Conservation (phyloP, 2,888 invertebrate species). For the Lordiphosa andalusiaca region DNA sequence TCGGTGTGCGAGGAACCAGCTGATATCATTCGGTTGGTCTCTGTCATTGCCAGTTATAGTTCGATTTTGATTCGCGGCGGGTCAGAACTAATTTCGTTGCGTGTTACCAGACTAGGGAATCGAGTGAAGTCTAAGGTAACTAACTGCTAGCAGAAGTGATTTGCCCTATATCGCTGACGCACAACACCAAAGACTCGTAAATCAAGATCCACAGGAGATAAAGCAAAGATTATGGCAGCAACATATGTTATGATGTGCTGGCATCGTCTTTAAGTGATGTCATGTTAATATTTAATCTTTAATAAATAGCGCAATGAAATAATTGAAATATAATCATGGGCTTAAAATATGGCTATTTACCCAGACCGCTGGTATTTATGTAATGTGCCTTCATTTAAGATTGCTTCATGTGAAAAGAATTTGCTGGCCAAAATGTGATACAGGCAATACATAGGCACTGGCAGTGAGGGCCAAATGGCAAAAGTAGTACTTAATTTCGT, state of each 20-base stretch:
- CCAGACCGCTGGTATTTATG: conserved; percentile 41
- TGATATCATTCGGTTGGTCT: conserved; percentile 46
- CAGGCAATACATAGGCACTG: conserved; percentile 37
- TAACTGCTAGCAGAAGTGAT: conserved; percentile 16
- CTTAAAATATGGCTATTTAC: conserved; percentile 34
- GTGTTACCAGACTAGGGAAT: conserved; percentile 26
- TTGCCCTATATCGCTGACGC: not conserved
- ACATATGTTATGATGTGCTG: conserved; percentile 14
- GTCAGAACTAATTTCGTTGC: conserved; percentile 49
- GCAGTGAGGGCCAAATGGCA: conserved; percentile 37
- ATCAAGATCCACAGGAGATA: conserved; percentile 53
- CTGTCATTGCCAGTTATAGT: conserved; percentile 55
- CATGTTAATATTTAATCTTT: conserved; percentile 34
- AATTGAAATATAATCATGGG: conserved; percentile 33
- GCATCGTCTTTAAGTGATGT: conserved; percentile 48
- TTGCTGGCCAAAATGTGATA: conserved; percentile 48
- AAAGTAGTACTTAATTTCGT: conserved; percentile 41
- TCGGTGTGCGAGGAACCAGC: conserved; percentile 20
- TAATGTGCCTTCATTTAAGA: conserved; percentile 50
- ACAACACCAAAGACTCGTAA: conserved; percentile 17
- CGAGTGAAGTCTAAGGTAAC: conserved; percentile 16
- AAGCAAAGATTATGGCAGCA: conserved; percentile 6
- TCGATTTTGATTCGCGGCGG: conserved; percentile 64
- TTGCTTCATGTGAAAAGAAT: conserved; percentile 65
- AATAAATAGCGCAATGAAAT: conserved; percentile 4